Evolutionary conservation across 2,113 vertebrate genomes (phyloP).

Genomic region (Drymodes brunneopygia): DNA sequence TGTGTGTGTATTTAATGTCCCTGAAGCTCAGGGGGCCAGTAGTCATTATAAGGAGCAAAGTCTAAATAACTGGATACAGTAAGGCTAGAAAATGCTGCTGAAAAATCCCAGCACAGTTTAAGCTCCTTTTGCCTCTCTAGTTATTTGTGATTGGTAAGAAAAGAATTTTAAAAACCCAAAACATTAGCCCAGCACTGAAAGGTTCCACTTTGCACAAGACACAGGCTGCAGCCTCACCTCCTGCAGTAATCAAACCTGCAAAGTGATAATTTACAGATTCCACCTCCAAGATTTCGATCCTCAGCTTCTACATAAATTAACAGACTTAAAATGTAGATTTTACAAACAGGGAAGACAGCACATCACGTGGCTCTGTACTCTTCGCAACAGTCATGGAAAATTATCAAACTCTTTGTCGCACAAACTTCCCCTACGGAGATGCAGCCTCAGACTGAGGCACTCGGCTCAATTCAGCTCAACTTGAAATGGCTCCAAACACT

Average conservation of each 20-base stretch:
- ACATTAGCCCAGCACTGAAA: background rate
- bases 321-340: background rate
- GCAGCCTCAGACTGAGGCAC: background rate
- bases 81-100: background rate
- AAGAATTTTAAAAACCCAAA: background rate
- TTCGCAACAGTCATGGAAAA: background rate
- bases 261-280: background rate
- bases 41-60: background rate
- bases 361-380: accelerated
- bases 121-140: background rate
- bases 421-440: background rate
- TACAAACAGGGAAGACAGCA: background rate
- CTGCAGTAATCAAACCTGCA: background rate
- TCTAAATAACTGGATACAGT: too few relatives aligned
- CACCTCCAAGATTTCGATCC: background rate
- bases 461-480: background rate
- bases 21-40: background rate
- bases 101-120: background rate
- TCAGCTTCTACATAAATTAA: background rate
- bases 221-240: background rate
- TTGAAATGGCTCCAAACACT: background rate
- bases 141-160: background rate
- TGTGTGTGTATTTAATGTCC: background rate
- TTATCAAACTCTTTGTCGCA: background rate
- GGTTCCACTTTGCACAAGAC: accelerated